A percentile compares a stretch with the other conserved stretches of the same genome.
These are phyloP conservation scores for Drosophila tani DNA, from an alignment of 1,140 invertebrate species.

Conservation along the genomic window DNA sequence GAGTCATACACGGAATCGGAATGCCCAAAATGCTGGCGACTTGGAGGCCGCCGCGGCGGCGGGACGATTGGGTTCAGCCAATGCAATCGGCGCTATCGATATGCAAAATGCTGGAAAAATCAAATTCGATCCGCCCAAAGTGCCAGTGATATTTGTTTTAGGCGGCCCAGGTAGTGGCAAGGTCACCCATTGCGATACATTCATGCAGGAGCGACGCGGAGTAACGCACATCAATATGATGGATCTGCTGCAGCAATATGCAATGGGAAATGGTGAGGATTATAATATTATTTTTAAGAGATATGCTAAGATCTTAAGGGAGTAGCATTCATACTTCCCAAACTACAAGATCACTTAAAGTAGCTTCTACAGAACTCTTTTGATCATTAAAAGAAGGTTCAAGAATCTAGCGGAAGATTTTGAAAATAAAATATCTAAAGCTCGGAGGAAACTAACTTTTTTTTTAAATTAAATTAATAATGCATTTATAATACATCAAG, in stretches of 20 bases:
- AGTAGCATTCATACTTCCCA: too few relatives aligned
- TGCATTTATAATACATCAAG: too few relatives aligned
- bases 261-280: slow-evolving; percentile 92
- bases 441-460: too few relatives aligned
- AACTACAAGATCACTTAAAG: too few relatives aligned
- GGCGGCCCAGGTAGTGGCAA: slow-evolving; percentile 96
- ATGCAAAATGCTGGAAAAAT: slow-evolving; percentile 91
- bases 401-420: too few relatives aligned
- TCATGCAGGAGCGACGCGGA: slow-evolving; percentile 93
- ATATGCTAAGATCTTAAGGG: too few relatives aligned
- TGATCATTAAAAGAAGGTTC: too few relatives aligned
- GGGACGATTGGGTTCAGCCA: slow-evolving; percentile 54
- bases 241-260: slow-evolving; percentile 93
- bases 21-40: slow-evolving; percentile 61
- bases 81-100: slow-evolving; percentile 67
- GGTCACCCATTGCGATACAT: slow-evolving; percentile 95
- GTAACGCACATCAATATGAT: slow-evolving; percentile 96
- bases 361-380: too few relatives aligned
- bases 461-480: too few relatives aligned
- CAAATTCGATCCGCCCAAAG: slow-evolving; percentile 92
- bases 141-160: slow-evolving; percentile 94
- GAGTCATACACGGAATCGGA: slow-evolving; percentile 81
- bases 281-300: not conserved
- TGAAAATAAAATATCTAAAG: too few relatives aligned
- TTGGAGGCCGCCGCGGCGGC: slow-evolving; percentile 35